Evolutionary conservation across 1,140 invertebrate species (phyloP).

Genomic region (Dufourea novaeangliae): DNA sequence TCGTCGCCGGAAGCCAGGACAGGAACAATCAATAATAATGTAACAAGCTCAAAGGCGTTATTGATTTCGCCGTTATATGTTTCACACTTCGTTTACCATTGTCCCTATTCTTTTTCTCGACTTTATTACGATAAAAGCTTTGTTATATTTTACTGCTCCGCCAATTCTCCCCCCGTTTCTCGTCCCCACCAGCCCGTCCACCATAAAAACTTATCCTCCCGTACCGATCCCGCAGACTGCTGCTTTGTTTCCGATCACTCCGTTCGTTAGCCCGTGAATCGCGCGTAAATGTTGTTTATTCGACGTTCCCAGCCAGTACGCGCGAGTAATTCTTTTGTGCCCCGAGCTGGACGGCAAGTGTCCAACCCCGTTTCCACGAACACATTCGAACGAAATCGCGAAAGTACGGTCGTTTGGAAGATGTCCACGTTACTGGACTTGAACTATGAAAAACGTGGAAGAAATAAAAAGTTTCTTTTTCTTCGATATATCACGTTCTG

Average conservation of each 20-base stretch:
- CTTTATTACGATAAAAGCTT: constrained; percentile 34
- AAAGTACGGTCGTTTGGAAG: no score
- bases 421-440: no score
- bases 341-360: no score
- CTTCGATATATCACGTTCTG: no score
- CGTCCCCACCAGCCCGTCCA: no score
- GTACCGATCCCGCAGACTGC: not conserved
- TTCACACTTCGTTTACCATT: constrained; percentile 11
- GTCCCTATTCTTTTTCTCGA: not conserved
- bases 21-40: constrained; percentile 37
- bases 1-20: not conserved
- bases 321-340: not conserved
- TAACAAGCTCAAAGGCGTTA: constrained; percentile 33
- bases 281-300: not conserved
- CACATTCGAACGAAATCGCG: no score
- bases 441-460: no score
- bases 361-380: no score
- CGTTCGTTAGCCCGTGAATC: not conserved
- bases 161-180: not conserved
- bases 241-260: not conserved
- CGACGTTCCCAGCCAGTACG: not conserved
- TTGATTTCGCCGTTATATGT: constrained; percentile 29
- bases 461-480: no score
- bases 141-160: constrained; percentile 31
- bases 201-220: not conserved